A percentile compares a stretch with the other conserved stretches of the same genome.
Conservation (phyloP, 2,888 invertebrate genomes). For the Pollenia griseotomentosa region DNA sequence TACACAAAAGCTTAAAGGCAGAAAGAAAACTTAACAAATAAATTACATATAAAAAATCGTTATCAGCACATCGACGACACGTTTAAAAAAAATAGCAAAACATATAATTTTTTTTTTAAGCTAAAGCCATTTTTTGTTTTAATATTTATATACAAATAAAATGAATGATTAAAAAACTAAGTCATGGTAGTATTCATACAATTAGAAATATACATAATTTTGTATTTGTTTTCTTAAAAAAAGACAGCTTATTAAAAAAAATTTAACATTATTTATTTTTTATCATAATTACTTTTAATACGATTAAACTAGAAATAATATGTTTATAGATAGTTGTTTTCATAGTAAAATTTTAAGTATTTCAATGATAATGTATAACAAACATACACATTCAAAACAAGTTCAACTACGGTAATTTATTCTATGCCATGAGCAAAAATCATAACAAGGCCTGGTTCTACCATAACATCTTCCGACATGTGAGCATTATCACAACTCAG, state of each 20-base stretch:
- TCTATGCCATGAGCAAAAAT: slow-evolving; percentile 99
- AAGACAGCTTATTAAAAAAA: slow-evolving; percentile 43
- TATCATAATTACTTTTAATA: slow-evolving; percentile 31
- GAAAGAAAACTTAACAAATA: slow-evolving; percentile 52
- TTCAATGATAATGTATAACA: slow-evolving; percentile 63
- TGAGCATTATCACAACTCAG: slow-evolving; percentile 97
- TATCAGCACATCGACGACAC: slow-evolving; percentile 21
- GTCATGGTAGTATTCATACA: slow-evolving; percentile 41
- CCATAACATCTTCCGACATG: slow-evolving; percentile 97
- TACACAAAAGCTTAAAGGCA: slow-evolving; percentile 20
- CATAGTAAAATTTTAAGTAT: slow-evolving; percentile 33
- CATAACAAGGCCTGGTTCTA: slow-evolving; percentile 98
- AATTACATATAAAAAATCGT: slow-evolving; percentile 45
- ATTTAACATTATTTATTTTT: slow-evolving; percentile 51
- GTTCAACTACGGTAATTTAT: slow-evolving; percentile 80
- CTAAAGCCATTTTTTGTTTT: neutral
- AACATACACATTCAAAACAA: slow-evolving; percentile 47
- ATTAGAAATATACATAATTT: slow-evolving; percentile 44
- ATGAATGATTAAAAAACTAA: slow-evolving; percentile 29
- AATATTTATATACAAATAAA: slow-evolving; percentile 33
- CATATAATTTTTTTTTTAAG: slow-evolving; percentile 3
- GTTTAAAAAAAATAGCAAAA: slow-evolving; percentile 20
- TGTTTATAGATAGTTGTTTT: slow-evolving; percentile 23
- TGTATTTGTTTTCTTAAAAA: slow-evolving; percentile 28
- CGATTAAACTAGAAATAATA: slow-evolving; percentile 39